Evolutionary conservation across 2,797 vertebrate genomes (phyloP).

Genomic region (Tauraco hartlaubi): DNA sequence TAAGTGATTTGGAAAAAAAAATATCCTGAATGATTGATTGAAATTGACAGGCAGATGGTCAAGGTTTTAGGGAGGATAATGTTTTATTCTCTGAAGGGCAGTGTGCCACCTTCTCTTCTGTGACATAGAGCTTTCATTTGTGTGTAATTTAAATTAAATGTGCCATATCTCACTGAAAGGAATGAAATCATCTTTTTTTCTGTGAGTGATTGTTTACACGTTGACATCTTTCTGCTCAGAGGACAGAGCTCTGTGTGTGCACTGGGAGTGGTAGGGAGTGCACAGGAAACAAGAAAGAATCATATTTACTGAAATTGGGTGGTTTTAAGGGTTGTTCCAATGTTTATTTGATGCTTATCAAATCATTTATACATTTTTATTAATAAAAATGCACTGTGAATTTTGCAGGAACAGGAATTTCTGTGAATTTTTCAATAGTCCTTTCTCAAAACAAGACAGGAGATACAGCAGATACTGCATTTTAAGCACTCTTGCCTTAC

Average conservation of each 20-base stretch:
- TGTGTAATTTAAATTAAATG: slow-evolving; percentile 1
- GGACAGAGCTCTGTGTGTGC: not conserved
- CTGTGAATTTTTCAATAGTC: not conserved
- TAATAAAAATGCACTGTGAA: not conserved
- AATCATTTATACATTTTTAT: not conserved
- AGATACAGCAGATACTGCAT: not conserved
- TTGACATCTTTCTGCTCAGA: not conserved
- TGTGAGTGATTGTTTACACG: not conserved
- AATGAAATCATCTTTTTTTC: not conserved
- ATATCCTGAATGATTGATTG: not conserved
- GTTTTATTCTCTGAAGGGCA: not conserved
- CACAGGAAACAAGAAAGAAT: not conserved
- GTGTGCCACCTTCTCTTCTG: not conserved
- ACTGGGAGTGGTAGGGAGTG: not conserved
- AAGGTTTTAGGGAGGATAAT: not conserved
- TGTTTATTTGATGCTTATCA: not conserved
- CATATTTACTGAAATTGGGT: not conserved
- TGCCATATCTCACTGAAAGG: not conserved
- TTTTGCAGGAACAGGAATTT: not conserved
- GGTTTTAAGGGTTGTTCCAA: not conserved
- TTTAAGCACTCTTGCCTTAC: not conserved
- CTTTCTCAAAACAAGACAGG: not conserved
- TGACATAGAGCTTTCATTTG: not conserved
- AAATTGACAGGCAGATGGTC: not conserved
- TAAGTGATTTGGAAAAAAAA: not conserved